Evolutionary conservation across 2,888 invertebrate genomes (phyloP).

Genomic region (Drosophila planitibia): DNA sequence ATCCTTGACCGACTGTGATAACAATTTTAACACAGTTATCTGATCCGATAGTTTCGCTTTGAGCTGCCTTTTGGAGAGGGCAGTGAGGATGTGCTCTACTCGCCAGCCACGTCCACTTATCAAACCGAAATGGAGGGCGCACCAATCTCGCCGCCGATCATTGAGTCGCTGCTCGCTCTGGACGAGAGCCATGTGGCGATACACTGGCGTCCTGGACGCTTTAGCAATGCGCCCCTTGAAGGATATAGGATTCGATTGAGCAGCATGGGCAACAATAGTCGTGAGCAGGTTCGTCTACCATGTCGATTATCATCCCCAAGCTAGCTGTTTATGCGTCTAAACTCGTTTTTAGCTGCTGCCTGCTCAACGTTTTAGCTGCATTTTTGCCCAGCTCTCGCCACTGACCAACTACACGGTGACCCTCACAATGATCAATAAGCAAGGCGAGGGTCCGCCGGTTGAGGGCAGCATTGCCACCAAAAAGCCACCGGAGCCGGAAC

Average conservation of each 20-base stretch:
- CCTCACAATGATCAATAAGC: slow-evolving; percentile 91
- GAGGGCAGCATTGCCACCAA: slow-evolving; percentile 81
- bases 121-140: slow-evolving; percentile 90
- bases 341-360: slow-evolving; percentile 47
- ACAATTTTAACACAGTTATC: neutral
- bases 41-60: slow-evolving; percentile 91
- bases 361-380: slow-evolving; percentile 42
- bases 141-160: slow-evolving; percentile 91
- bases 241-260: slow-evolving; percentile 89
- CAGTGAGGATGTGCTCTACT: slow-evolving; percentile 89
- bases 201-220: slow-evolving; percentile 94
- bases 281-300: slow-evolving; percentile 87
- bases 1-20: neutral
- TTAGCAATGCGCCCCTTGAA: slow-evolving; percentile 94
- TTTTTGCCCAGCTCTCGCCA: slow-evolving; percentile 88
- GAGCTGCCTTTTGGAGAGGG: slow-evolving; percentile 91
- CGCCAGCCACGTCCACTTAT: slow-evolving; percentile 91
- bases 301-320: neutral
- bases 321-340: neutral
- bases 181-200: slow-evolving; percentile 94
- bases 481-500: slow-evolving; percentile 18
- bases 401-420: slow-evolving; percentile 91
- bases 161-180: slow-evolving; percentile 91
- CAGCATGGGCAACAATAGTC: slow-evolving; percentile 86
- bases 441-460: slow-evolving; percentile 92